Conservation (phyloP, 2,113 vertebrate species). For the Pipra filicauda region DNA sequence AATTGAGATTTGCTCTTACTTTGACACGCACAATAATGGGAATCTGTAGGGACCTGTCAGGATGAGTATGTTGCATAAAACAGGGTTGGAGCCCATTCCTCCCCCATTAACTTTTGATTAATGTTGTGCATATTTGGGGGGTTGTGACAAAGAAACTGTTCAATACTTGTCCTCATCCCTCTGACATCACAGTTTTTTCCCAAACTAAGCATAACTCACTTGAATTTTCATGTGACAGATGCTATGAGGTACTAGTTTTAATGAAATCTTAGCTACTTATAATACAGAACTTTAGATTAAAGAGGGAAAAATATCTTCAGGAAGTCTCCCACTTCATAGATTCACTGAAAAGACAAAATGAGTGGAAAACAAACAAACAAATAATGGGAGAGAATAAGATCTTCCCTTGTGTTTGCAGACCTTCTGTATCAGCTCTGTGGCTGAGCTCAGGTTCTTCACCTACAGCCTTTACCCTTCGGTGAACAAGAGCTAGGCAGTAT, state of each 20-base stretch:
- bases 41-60: not conserved
- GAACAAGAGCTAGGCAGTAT: not conserved
- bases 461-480: not conserved
- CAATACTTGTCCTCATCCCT: not conserved
- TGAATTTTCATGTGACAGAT: not conserved
- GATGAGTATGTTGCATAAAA: not conserved
- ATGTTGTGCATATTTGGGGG: rapidly evolving
- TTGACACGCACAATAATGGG: not conserved
- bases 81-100: not conserved
- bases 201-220: not conserved
- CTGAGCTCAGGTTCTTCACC: not conserved
- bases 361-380: not conserved
- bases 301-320: not conserved
- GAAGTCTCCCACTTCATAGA: not conserved
- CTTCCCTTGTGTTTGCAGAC: not conserved
- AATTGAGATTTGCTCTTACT: not conserved
- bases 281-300: not conserved
- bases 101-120: not conserved
- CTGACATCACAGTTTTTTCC: not conserved
- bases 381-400: not conserved
- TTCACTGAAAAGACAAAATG: not conserved
- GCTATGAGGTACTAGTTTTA: not conserved
- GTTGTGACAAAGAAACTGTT: not conserved
- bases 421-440: not conserved
- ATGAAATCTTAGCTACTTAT: not conserved